Base-by-base conservation (phyloP, 2,797 vertebrate genomes). In the Arrhamphus sclerolepis region DNA sequence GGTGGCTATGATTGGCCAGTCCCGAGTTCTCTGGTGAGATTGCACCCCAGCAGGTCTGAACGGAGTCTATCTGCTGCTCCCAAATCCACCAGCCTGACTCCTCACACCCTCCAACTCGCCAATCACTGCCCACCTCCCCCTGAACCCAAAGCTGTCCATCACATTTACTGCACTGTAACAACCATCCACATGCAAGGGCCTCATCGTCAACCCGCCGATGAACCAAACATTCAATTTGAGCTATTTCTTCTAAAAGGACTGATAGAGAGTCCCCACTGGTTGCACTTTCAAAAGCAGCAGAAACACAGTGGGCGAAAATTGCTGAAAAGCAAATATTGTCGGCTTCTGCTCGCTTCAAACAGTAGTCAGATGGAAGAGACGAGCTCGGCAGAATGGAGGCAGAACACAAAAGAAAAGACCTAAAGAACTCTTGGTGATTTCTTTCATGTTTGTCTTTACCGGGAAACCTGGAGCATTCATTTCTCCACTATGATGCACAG, bases 261-360 rank as follows among this genome's bases (percentile, higher is more conserved):
- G 84, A 88, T 86, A 85, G 57, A 70, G 79, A 58, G 77, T 69
- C 65, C 80, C 77, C 62, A 76, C 72, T 75, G 78, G 86, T 86
- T 71, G 46, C 77, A 82, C 81, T 87, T 87, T 88, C 81, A 82
- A 86, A 82, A 59, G 55, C 77, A 62, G 44, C 68, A 77, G 73
- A 87, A 59, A 88, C 83, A 66, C 83, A 82, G 82, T 82, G 68
- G 75, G 82, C 46, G 72, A 76, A 70, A 83, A 82, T 67, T 73
- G 77, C 70, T 82, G 80, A 84, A 90, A 83, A 89, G 85, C 85
- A 87, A 90, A 91, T 89, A 86, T 74, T 80, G 85, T 83, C 61
- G 69, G 87, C 81, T 84, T 82, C 64, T 79, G 77, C 76, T 64
- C 77, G 85, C 84, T 91, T 89, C 82, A 89, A 90, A 90, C 75